Conservation (phyloP, 2,113 vertebrate genomes). For the Embiotoca jacksoni region DNA sequence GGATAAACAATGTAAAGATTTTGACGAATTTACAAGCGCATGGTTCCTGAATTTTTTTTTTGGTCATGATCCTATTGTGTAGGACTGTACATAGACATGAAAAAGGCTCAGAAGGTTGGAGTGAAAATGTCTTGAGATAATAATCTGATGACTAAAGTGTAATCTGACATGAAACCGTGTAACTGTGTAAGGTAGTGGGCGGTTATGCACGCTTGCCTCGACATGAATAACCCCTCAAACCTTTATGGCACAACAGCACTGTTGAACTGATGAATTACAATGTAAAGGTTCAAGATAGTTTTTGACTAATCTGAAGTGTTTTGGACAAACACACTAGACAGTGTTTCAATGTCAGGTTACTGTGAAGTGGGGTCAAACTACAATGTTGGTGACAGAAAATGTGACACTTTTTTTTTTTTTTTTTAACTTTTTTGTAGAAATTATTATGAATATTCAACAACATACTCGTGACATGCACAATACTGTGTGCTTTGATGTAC, state of each 20-base stretch:
- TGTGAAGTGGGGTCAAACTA: background rate
- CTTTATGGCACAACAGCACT: background rate
- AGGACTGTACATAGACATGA: no score
- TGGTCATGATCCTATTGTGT: no score
- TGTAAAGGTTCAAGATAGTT: no score
- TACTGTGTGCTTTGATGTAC: constrained; percentile 12
- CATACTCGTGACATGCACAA: background rate
- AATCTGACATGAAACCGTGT: background rate
- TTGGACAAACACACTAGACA: background rate
- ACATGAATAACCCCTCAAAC: background rate
- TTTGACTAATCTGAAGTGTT: background rate
- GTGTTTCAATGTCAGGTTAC: background rate
- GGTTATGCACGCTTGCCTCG: no score
- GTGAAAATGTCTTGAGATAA: background rate
- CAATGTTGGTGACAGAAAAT: background rate
- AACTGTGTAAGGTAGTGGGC: background rate
- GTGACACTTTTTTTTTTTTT: background rate
- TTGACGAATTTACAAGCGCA: constrained; percentile 27
- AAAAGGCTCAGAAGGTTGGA: background rate
- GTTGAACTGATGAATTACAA: background rate
- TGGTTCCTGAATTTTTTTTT: background rate
- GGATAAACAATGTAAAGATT: background rate
- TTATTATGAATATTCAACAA: background rate
- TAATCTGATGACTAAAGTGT: background rate
- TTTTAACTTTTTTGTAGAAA: background rate